Evolutionary conservation across 2,113 vertebrate genomes (phyloP).

Genomic region (Hydrolagus affinis): DNA sequence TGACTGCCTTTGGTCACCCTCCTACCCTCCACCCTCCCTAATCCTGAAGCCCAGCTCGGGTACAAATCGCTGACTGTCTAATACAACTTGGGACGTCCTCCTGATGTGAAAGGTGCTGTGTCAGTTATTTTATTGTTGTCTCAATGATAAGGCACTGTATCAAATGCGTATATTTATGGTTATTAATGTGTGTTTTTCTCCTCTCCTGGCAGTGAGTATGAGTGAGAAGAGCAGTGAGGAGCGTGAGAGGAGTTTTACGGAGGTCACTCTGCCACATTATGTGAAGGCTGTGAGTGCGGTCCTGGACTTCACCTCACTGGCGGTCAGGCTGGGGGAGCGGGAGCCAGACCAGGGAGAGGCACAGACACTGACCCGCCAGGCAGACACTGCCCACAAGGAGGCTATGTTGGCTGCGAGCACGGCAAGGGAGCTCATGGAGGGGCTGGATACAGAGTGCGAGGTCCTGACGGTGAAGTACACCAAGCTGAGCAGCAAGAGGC

Average conservation of each 20-base stretch:
- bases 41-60: too few relatives aligned
- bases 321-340: background rate
- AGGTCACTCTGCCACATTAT: background rate
- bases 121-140: too few relatives aligned
- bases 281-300: background rate
- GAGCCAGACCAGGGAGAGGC: background rate
- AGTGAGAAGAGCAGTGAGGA: background rate
- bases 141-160: too few relatives aligned
- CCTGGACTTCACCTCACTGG: background rate
- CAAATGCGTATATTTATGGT: too few relatives aligned
- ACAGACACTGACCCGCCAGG: background rate
- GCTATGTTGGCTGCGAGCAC: background rate
- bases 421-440: background rate
- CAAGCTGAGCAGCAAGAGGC: conserved; percentile 1
- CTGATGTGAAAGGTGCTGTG: too few relatives aligned
- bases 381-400: background rate
- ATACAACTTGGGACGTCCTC: too few relatives aligned
- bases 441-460: background rate
- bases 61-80: too few relatives aligned
- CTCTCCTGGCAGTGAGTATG: background rate
- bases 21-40: too few relatives aligned
- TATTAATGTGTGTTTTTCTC: background rate
- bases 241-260: background rate
- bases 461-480: background rate
- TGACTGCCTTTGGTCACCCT: too few relatives aligned